phyloP scores from a whole-genome alignment of 37 sponge, comb jelly and placozoan species.

The Diacarnus erythraeanus region DNA sequence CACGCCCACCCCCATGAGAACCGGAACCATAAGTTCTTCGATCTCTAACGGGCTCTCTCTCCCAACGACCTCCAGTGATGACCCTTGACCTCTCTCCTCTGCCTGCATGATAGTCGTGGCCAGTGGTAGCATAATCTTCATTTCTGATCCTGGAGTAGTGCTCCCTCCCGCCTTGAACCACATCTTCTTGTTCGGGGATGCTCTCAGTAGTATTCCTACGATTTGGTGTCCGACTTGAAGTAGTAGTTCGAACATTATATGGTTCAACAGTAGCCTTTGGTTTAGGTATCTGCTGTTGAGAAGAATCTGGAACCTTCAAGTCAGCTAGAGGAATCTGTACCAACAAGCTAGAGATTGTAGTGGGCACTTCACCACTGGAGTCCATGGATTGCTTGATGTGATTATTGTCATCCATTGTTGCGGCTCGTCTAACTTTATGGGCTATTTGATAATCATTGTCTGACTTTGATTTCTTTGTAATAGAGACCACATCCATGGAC shows the following conservation, averaged over 20 bases:
- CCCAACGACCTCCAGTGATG: slow-evolving; percentile 2
- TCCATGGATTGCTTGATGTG: background rate
- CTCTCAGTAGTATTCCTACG: slow-evolving; percentile 29
- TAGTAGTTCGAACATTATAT: background rate
- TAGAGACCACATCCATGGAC: background rate
- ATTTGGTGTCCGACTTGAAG: slow-evolving; percentile 4
- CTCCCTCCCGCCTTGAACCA: background rate
- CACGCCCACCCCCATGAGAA: background rate
- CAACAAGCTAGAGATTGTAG: background rate
- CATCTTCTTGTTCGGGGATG: background rate
- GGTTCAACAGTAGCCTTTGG: slow-evolving; percentile 54
- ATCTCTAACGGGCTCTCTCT: background rate
- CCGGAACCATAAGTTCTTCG: background rate
- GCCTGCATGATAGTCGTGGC: background rate
- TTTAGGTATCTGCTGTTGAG: slow-evolving; percentile 13
- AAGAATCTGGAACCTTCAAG: background rate
- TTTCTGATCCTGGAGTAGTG: background rate
- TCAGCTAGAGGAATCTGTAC: background rate
- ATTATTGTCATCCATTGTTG: background rate
- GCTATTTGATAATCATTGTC: too few species aligned
- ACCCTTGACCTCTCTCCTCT: background rate
- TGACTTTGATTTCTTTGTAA: background rate
- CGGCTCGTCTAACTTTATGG: background rate
- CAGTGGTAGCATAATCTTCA: background rate
- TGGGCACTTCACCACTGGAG: background rate